Base-by-base conservation (phyloP, 2,888 invertebrate genomes). In the Apocheima hispidaria region DNA sequence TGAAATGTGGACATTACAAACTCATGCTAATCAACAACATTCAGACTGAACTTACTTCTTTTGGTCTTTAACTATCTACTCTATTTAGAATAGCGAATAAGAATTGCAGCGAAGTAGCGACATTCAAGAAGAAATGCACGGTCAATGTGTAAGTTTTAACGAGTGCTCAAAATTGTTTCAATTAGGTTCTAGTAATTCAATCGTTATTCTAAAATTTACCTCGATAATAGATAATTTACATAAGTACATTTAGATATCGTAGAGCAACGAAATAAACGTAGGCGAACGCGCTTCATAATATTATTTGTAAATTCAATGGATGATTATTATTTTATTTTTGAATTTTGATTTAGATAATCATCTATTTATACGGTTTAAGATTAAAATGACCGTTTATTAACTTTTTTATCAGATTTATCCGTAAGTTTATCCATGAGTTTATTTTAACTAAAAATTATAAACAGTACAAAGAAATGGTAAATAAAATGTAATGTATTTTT, bases 101-200 rank as follows among this genome's bases (percentile, higher is more conserved):
- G 87, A 88, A 60, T 60, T 55, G 60, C 60, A 60, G 60, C 55
- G 81, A 72, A 82, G 86, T 84, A 83, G 83, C 82, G 81, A 86
- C 79, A 84, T 86, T 83, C 86, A 84, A 87, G 90, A 88, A 89
- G 87, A 85, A 86, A 86, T 87, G 84, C 83, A 88, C 89, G 89
- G 90, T 82, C 86, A 87, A 88, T 89, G 92, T 92, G 92, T 92
- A 86, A 88, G 87, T 88, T 87, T 91, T 92, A 92, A 92, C 92
- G 86, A 92, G 92, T 92, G 92, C 92, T 91, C 83, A 82, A 90
- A 90, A 87, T 88, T 88, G 86, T 83, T 88, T 85, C 88, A 87
- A 88, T 86, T 90, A 90, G 83, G 88, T 81, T 86, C 90, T 91
- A 92, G 86, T 90, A 90, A 90, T 91, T 91, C 90, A 85, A 90